Evolutionary conservation across 2,797 vertebrate species (phyloP), one percentile per base, ranked within the genome.

Genomic region (Siniperca scherzeri): DNA sequence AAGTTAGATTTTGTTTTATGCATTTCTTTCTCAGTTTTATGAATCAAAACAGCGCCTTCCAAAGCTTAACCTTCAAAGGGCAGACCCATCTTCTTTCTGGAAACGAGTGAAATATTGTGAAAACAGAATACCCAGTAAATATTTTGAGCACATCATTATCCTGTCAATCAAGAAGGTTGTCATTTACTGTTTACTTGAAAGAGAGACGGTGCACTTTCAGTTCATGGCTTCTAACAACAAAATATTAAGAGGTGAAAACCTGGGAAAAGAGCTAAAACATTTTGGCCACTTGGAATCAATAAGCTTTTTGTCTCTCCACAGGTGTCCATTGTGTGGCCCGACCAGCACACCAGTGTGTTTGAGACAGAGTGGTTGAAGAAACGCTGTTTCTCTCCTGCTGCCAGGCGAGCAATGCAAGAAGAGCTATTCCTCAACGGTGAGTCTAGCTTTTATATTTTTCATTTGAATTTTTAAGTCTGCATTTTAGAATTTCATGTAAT

Each of bases 281-380:
- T 42, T 25, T 9, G 21, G 22, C 52, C 22, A 25, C 7, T 46
- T 30, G 22, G 25, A 22, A 65, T 74, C 50, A 61, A 27, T 75
- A n/a, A 30, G 68, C 16, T 30, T 70, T 77, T 59, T 76, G 7
- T 87, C 1, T 91, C 1, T 89, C 81, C 77, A 25, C 94, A 99
- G 98, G 94, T 99, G 82, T 96, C 91, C 36, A 77, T 99, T 73
- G 95, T 92, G 0, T 99, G 98, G 98, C 97, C 97, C 0, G 96
- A 99, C 90, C 95, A 96, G 48, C 98, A 99, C 75, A 81, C 81
- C 59, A 99, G 98, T 3, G 96, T 98, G 78, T 99, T 97, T 77
- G 96, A 98, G 66, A 93, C 97, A 5, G 95, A 97, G 1, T 99
- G 98, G 98, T 89, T 99, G 88, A 98, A 97, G 94, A 98, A 96